phyloP scores from a whole-genome alignment of 2,888 invertebrate species.

The Aspidapion aeneum region DNA sequence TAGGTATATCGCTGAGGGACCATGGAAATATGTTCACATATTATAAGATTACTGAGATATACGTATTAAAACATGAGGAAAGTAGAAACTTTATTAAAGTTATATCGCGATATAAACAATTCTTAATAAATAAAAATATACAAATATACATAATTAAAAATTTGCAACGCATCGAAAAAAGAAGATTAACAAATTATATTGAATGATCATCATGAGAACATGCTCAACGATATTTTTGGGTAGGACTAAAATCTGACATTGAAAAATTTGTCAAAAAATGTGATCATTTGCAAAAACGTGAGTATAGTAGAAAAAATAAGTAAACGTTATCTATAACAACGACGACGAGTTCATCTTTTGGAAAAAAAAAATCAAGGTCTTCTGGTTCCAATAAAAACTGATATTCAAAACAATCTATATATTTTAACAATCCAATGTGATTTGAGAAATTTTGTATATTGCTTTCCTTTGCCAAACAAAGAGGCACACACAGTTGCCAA shows the following conservation, averaged over 20 bases:
- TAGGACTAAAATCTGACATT: slow-evolving; percentile 22
- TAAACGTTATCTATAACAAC: slow-evolving; percentile 17
- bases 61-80: slow-evolving; percentile 21
- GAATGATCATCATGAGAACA: slow-evolving; percentile 30
- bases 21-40: slow-evolving; percentile 15
- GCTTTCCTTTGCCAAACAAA: slow-evolving; percentile 14
- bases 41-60: slow-evolving; percentile 2
- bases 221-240: slow-evolving; percentile 24
- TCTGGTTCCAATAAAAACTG: slow-evolving; percentile 15
- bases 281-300: slow-evolving; percentile 18
- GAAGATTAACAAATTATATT: slow-evolving; percentile 23
- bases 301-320: slow-evolving; percentile 7
- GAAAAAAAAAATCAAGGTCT: slow-evolving; percentile 18
- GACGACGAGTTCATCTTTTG: slow-evolving; percentile 17
- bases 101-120: slow-evolving; percentile 5
- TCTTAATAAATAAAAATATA: slow-evolving; percentile 1
- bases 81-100: slow-evolving; percentile 11
- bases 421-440: slow-evolving; percentile 11
- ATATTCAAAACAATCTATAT: not conserved
- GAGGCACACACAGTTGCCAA: slow-evolving; percentile 15
- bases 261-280: slow-evolving; percentile 25
- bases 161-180: slow-evolving; percentile 12
- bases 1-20: slow-evolving; percentile 18
- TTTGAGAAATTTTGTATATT: slow-evolving; percentile 18
- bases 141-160: slow-evolving; percentile 16